Evolutionary conservation across 2,113 vertebrate species (phyloP), one percentile per base, ranked within the genome.

Genomic region (Clarias magur): DNA sequence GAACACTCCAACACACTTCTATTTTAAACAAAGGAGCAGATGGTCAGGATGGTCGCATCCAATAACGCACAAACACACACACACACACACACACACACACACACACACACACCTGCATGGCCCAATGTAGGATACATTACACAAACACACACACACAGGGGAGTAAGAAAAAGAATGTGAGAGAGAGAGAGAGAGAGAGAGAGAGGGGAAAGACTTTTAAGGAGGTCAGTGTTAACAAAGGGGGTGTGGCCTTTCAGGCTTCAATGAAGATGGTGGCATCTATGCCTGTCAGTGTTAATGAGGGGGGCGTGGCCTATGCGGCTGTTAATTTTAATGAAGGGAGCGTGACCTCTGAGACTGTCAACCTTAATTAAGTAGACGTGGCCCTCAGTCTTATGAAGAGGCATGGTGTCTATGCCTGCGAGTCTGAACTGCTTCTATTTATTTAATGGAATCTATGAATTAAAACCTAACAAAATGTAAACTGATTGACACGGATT

Each of bases 11-110:
- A 48, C 34, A 92, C 21, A 91, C 90, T 90, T 88, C 94, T 95
- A 95, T 94, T 93, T 94, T 92, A 93, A 91, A 90, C 84, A 73
- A 75, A 2, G 82, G 23, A 90, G 90, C 94, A 95, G 94, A 95
- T 95, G 93, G 94, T 89, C 90, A 86, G 90, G 90, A 89, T 89
- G 89, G 89, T 87, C 89, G 90, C 89, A 91, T 82, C 88, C 48
- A 48, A 48, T 48, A 48, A 48, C 48, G 8, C 48, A 48, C 82
- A 56, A 89, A 91, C 57, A 84, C 90, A 90, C 72, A 89, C 89
- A 75, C 67, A 60, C 56, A 84, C 30, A 72, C 25, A 21, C 62
- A 65, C 34, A 56, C 12, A 78, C 17, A 27, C 3, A 42, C 12
- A 42, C 72, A 89, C 89, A 75, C 67, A 60, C 56, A 84, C 30